Evolutionary conservation across 2,888 invertebrate genomes (phyloP).

Genomic region (Tachina grossa): DNA sequence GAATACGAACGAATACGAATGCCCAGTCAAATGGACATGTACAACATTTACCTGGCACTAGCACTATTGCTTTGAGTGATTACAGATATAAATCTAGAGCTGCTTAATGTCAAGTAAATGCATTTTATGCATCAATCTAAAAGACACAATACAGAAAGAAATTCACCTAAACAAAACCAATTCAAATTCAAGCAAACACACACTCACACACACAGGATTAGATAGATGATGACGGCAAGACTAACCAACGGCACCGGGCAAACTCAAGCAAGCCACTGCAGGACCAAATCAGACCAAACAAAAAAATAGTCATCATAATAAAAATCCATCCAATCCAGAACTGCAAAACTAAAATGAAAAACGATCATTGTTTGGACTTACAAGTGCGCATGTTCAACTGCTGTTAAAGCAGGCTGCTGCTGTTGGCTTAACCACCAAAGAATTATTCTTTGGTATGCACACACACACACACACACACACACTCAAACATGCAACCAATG

Average conservation of each 20-base stretch:
- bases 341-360: slow-evolving; percentile 48
- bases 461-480: too few relatives aligned
- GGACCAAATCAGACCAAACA: slow-evolving; percentile 26
- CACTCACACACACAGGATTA: slow-evolving; percentile 51
- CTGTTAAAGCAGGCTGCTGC: slow-evolving; percentile 17
- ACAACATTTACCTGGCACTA: slow-evolving; percentile 66
- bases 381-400: slow-evolving; percentile 64
- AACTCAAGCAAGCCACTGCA: slow-evolving; percentile 43
- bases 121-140: slow-evolving; percentile 73
- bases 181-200: slow-evolving; percentile 19
- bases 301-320: slow-evolving; percentile 55
- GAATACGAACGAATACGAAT: slow-evolving; percentile 32
- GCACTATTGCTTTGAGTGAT: slow-evolving; percentile 71
- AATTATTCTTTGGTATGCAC: neutral
- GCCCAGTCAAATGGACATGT: slow-evolving; percentile 44
- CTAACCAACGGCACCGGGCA: neutral
- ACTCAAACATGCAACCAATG: too few relatives aligned
- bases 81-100: slow-evolving; percentile 74
- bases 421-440: neutral
- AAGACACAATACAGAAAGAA: slow-evolving; percentile 38
- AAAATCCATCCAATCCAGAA: slow-evolving; percentile 61
- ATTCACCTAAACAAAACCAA: slow-evolving; percentile 27
- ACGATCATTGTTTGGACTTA: slow-evolving; percentile 57
- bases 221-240: slow-evolving; percentile 39
- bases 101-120: slow-evolving; percentile 73